Base-by-base conservation (phyloP, 2,888 invertebrate genomes). In the Pyrgus malvae region DNA sequence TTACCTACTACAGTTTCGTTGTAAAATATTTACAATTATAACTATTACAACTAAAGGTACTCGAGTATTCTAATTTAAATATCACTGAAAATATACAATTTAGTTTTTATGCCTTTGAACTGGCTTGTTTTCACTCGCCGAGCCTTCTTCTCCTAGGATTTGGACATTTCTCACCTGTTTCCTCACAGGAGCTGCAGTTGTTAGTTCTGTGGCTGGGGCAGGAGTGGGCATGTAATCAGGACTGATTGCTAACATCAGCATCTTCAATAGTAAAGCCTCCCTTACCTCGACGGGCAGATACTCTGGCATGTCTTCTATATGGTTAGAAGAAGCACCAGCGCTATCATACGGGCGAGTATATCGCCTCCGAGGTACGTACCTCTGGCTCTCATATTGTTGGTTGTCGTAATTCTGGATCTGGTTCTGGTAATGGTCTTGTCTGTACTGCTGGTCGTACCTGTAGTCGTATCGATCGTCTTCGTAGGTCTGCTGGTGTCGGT, bases 221-320 rank as follows among this genome's bases (percentile, higher is more conserved):
- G 82, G 78, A 1, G 89, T 78, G 29, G 91, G 83, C 72, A 82
- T 74, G 59, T 75, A 86, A 66, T 93, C 92, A 5, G 93, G 92
- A 71, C 93, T 93, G 61, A 95, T 93, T 0, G 94, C 94, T 55
- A 95, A 73, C 70, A 95, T 92, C 23, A 95, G 79, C 95, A 95
- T 95, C 68, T 94, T 92, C 66, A 94, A 74, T 6, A 95, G 77
- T 29, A 95, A 78, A 69, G 94, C 94, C 74, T 95, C 95, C 55
- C 95, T 85, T 12, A 95, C 92, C 55, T 94, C 93, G 0, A 93
- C 90, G 9, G 95, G 95, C 12, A 95, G 75, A 64, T 92, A 93
- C 61, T 93, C 93, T 5, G 92, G 92, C 56, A 75, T 67, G 19
- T 92, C 91, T 31, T 92, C 88, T 11, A 85, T 71, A 17, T 83